Evolutionary conservation across 2,113 vertebrate species (phyloP).

Genomic region (Hassar affinis): DNA sequence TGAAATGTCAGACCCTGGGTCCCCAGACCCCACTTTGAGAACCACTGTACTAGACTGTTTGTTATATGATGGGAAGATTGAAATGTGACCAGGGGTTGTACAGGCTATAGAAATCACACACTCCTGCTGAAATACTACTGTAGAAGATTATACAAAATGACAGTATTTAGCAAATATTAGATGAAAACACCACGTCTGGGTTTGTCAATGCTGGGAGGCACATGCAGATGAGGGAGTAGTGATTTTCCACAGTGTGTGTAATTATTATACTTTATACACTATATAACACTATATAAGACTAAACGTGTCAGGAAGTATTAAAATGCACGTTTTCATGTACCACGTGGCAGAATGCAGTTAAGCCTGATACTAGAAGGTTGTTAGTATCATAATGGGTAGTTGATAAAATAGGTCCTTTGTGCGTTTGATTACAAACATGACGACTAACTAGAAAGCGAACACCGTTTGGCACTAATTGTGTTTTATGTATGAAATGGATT

Average conservation of each 20-base stretch:
- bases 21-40: neutral
- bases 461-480: neutral
- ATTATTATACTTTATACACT: too few species aligned
- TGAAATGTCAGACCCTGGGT: neutral
- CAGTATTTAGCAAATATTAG: neutral
- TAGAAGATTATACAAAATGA: neutral
- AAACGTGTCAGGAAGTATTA: neutral
- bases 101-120: neutral
- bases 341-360: neutral
- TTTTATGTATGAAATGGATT: neutral
- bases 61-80: neutral
- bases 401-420: neutral
- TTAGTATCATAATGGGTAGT: neutral
- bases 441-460: neutral
- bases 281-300: neutral
- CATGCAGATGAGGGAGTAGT: neutral
- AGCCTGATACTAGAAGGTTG: neutral
- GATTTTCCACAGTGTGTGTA: neutral
- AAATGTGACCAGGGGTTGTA: neutral
- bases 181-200: neutral
- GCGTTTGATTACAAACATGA: neutral
- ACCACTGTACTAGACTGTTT: neutral
- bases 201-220: neutral
- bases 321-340: neutral
- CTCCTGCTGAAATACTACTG: neutral